Percentiles rank a stretch among this genome's conserved stretches.
These are phyloP conservation scores for Lepidonotus clava DNA, from an alignment of 2,888 invertebrate genomes.

Conservation along the genomic window DNA sequence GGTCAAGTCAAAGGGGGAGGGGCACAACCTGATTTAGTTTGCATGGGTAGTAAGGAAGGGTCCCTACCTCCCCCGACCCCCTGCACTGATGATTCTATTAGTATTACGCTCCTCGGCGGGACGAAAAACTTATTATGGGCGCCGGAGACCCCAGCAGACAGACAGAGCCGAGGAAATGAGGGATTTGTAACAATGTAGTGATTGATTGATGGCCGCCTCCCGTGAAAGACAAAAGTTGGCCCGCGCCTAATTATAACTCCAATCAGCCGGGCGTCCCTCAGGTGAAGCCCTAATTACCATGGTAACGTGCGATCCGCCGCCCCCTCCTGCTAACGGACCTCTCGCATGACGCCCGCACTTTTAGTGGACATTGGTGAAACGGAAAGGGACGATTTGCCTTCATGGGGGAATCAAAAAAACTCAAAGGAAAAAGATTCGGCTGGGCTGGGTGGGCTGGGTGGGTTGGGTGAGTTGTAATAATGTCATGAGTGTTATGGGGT, in stretches of 20 bases:
- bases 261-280: constrained; percentile 45
- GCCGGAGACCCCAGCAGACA: not conserved
- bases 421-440: no score
- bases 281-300: constrained; percentile 39
- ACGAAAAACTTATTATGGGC: constrained; percentile 11
- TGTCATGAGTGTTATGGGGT: no score
- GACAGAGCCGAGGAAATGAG: constrained; percentile 35
- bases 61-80: not conserved
- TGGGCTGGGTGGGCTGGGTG: no score
- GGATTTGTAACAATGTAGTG: constrained; percentile 51
- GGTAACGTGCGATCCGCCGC: constrained; percentile 37
- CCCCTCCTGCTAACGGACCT: constrained; percentile 9
- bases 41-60: not conserved
- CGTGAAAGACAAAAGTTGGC: constrained; percentile 49
- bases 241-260: constrained; percentile 43
- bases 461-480: no score
- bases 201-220: constrained; percentile 42
- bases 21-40: no score
- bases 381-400: not conserved
- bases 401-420: no score
- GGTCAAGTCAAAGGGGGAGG: not conserved
- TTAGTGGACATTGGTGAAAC: not conserved
- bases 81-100: constrained; percentile 27
- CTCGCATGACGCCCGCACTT: constrained; percentile 22
- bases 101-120: constrained; percentile 7